Evolutionary conservation across 2,888 invertebrate genomes (phyloP).

Genomic region (Mythimna lalbum): DNA sequence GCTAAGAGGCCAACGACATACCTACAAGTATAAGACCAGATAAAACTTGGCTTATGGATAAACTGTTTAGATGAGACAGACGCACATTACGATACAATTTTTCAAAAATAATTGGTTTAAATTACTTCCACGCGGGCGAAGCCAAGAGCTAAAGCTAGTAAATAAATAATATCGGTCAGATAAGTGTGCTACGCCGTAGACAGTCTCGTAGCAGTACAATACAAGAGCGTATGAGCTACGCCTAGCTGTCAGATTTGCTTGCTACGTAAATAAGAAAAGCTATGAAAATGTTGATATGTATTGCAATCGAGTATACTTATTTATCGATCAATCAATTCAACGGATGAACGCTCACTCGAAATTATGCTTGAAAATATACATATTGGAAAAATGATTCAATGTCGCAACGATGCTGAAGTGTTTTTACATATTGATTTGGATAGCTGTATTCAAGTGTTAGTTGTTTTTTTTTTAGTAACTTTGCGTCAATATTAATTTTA

Average conservation of each 20-base stretch:
- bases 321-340: slow-evolving; percentile 45
- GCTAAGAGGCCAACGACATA: too few species aligned
- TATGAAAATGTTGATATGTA: slow-evolving; percentile 9
- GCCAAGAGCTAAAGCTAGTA: neutral
- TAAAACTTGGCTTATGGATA: too few species aligned
- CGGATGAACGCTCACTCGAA: slow-evolving; percentile 47
- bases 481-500: too few species aligned
- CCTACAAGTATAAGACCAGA: too few species aligned
- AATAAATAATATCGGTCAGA: neutral
- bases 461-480: slow-evolving; percentile 6
- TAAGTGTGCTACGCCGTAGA: slow-evolving; percentile 1
- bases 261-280: slow-evolving; percentile 8
- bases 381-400: slow-evolving; percentile 41
- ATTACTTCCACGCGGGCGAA: too few species aligned
- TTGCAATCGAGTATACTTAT: slow-evolving; percentile 27
- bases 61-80: too few species aligned
- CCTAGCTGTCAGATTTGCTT: slow-evolving; percentile 3
- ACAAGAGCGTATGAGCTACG: neutral
- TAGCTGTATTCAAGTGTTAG: slow-evolving; percentile 47
- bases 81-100: too few species aligned
- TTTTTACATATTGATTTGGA: slow-evolving; percentile 53
- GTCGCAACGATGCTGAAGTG: slow-evolving; percentile 51
- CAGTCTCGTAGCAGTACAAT: slow-evolving; percentile 1
- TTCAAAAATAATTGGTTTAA: too few species aligned
- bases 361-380: slow-evolving; percentile 49